These are phyloP conservation scores for Argyra leucocephala DNA, from an alignment of 2,888 invertebrate genomes.

Conservation along the genomic window DNA sequence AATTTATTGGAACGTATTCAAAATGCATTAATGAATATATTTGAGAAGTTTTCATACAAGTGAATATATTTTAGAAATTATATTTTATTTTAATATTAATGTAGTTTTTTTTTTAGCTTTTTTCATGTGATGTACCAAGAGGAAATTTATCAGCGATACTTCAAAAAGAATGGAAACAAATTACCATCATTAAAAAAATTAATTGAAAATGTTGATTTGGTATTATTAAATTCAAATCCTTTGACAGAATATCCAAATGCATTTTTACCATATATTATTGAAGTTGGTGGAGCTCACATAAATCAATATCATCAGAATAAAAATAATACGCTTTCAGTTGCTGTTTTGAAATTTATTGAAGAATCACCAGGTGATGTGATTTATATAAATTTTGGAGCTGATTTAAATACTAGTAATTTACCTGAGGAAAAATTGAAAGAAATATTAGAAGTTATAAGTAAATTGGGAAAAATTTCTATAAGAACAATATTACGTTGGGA, in stretches of 20 bases:
- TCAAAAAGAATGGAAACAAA: constrained; percentile 26
- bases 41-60: constrained; percentile 40
- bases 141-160: constrained; percentile 37
- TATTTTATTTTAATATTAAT: background rate
- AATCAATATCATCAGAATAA: constrained; percentile 13
- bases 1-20: constrained; percentile 40
- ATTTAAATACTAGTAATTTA: constrained; percentile 35
- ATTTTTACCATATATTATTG: constrained; percentile 40
- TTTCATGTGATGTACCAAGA: constrained; percentile 41
- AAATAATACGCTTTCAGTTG: constrained; percentile 11
- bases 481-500: constrained; percentile 49
- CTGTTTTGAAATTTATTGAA: constrained; percentile 37
- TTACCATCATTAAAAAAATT: constrained; percentile 40
- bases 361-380: constrained; percentile 40
- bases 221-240: constrained; percentile 41
- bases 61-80: constrained; percentile 20
- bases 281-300: constrained; percentile 38
- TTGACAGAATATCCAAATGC: constrained; percentile 38
- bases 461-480: constrained; percentile 23
- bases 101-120: constrained; percentile 29
- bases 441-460: constrained; percentile 31
- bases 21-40: constrained; percentile 42
- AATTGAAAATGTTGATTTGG: constrained; percentile 38
- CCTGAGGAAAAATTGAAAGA: constrained; percentile 37
- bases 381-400: constrained; percentile 44